phyloP scores from a whole-genome alignment of 2,797 vertebrate genomes.

The Platalea minor region DNA sequence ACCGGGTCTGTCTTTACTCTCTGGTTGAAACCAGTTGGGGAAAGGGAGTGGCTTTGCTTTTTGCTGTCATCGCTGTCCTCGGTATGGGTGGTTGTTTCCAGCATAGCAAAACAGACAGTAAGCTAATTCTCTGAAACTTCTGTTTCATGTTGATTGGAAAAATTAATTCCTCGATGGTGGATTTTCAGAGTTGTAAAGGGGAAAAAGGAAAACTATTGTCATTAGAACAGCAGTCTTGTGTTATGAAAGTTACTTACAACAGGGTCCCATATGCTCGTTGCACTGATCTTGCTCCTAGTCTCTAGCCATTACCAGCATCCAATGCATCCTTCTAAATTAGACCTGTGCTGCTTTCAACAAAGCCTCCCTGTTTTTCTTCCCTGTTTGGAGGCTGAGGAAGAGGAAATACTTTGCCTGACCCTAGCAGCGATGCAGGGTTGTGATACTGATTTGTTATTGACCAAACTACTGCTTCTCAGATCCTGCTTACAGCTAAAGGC shows the following conservation, averaged over 20 bases:
- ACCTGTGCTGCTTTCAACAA: background rate
- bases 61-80: background rate
- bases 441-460: background rate
- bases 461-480: background rate
- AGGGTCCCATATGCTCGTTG: background rate
- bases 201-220: background rate
- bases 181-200: background rate
- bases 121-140: background rate
- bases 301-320: background rate
- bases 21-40: background rate
- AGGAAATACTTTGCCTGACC: background rate
- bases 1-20: background rate
- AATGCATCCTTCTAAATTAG: background rate
- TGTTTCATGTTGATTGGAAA: background rate
- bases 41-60: background rate
- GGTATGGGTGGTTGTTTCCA: background rate
- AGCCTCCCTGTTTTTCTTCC: background rate
- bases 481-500: background rate
- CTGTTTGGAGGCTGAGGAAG: background rate
- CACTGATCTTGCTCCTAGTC: constrained; percentile 15
- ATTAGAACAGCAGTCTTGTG: background rate
- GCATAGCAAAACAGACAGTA: background rate
- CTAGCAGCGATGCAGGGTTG: background rate
- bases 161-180: background rate
- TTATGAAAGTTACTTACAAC: background rate